Evolutionary conservation across 2,113 vertebrate species (phyloP).

Genomic region (Oostethus manadensis): DNA sequence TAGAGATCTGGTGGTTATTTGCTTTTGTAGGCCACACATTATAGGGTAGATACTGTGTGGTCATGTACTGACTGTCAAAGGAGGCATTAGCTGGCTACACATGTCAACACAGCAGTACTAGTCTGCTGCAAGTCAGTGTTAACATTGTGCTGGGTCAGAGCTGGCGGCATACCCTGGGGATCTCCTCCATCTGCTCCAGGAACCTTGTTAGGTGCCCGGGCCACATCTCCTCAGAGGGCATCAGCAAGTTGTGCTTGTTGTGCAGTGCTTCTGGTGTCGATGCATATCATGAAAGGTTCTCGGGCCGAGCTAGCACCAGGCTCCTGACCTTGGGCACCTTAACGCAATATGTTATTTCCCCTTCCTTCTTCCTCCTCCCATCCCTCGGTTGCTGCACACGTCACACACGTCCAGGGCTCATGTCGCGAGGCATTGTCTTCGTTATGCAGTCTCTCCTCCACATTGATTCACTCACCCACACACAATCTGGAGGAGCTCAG

Average conservation of each 20-base stretch:
- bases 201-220: background rate
- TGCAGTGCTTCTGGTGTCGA: slow-evolving; percentile 13
- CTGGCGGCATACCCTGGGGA: background rate
- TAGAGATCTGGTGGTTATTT: too few species aligned
- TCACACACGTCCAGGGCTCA: slow-evolving; percentile 17
- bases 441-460: slow-evolving; percentile 4
- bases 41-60: too few species aligned
- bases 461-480: background rate
- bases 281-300: slow-evolving; percentile 39
- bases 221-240: background rate
- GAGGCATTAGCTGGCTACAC: too few species aligned
- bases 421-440: background rate
- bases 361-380: slow-evolving; percentile 2
- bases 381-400: slow-evolving; percentile 23
- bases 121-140: background rate
- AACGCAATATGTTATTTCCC: slow-evolving; percentile 21
- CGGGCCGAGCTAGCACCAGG: slow-evolving; percentile 26
- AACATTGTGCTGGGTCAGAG: background rate
- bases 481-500: background rate
- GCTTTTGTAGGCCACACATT: too few species aligned
- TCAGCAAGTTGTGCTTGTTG: background rate
- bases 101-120: background rate
- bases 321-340: slow-evolving; percentile 8
- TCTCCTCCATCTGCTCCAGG: background rate
- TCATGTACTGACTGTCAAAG: too few species aligned